Evolutionary conservation across 1,140 invertebrate genomes (phyloP), one percentile per base, ranked within the genome.

Genomic region (Drosophila azteca): DNA sequence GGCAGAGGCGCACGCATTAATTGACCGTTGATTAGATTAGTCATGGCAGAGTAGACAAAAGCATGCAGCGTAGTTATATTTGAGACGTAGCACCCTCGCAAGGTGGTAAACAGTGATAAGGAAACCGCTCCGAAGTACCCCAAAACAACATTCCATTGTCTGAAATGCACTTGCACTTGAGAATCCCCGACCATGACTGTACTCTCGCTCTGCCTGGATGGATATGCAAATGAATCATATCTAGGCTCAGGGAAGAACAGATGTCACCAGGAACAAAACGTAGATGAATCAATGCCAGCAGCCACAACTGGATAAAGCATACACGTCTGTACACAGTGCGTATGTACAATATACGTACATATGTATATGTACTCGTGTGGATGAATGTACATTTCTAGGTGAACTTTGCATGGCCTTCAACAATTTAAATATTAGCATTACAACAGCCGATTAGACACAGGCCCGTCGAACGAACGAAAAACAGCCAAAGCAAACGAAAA

Each of bases 61-160:
- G 4, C 31, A 11, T 35, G 9, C 3, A 11, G 31, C 31, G 31
- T 68, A 64, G 64, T 22, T 17, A 22, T 55, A 57, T 24, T 51
- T 45, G 46, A 66, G 61, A 65, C 66, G 66, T 39, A 69, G 44
- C 31, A 49, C n/a, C 8, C 26, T 11, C 6, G 9, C 29, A 68
- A 69, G 64, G 66, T 69, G 64, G 66, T 69, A 69, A 69, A 69
- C 51, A 69, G 20, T 44, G 66, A 69, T 69, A 69, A 57, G 64
- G 15, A 51, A 69, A 35, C 24, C 44, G 63, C 64, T n/a, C 22
- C 50, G 11, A 8, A 29, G 29, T 8, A 1, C 29, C 29, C 29
- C 6, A 31, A 8, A 29, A 31, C 44, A 35, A 15, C 20, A 2
- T 29, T 3, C 35, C 66, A 68, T 69, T 69, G 64, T 69, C 43